These are phyloP conservation scores for Montipora sp. DNA, from an alignment of 64 coral and sea anemone species.

Conservation along the genomic window DNA sequence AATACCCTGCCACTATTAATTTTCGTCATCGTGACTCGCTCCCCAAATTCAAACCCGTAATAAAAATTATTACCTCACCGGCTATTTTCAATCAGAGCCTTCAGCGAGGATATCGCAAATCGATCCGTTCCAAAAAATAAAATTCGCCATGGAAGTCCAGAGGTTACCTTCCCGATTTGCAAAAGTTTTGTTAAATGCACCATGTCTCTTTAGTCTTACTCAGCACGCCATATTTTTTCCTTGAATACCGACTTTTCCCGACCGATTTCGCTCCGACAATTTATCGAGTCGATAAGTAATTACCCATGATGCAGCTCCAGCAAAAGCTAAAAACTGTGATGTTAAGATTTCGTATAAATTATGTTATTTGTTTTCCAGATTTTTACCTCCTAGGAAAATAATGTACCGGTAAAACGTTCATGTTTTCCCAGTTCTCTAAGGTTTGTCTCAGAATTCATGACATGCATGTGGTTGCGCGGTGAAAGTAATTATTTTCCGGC, in stretches of 20 bases:
- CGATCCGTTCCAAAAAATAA: conserved; percentile 82
- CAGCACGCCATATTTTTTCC: no score
- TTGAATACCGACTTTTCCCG: neutral
- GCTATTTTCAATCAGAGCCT: conserved; percentile 45
- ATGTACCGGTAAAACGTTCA: neutral
- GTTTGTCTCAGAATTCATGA: neutral
- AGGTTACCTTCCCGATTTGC: neutral
- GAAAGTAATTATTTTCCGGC: conserved; percentile 15
- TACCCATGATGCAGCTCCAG: conserved; percentile 26
- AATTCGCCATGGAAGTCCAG: conserved; percentile 63
- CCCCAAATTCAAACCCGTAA: no score
- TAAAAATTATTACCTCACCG: neutral
- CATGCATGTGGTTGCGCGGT: conserved; percentile 14
- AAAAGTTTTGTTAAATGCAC: neutral
- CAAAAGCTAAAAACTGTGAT: conserved; percentile 1
- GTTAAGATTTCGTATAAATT: conserved; percentile 16
- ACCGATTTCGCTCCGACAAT: neutral
- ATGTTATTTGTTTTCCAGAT: conserved; percentile 26
- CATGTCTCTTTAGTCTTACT: neutral
- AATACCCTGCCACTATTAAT: no score
- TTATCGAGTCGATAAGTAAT: neutral
- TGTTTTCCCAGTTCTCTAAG: neutral
- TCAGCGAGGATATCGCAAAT: conserved; percentile 69
- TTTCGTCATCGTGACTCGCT: no score
- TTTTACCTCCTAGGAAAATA: conserved; percentile 24